Conservation (phyloP, 2,113 vertebrate species). For the Rallus limicola region DNA sequence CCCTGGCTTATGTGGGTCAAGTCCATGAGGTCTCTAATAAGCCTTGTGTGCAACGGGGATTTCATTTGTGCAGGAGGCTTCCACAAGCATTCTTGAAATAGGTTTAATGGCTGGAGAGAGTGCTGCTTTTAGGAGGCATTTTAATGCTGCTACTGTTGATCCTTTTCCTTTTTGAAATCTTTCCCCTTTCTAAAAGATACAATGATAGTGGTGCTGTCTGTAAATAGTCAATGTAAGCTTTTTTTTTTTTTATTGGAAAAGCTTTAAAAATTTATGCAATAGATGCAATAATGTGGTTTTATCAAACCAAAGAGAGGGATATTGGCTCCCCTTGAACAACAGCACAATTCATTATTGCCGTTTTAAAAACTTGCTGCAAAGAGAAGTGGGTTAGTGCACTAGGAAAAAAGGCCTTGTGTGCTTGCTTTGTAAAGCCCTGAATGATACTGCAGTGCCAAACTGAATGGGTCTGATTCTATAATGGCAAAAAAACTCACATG, state of each 20-base stretch:
- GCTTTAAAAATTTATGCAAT: not conserved
- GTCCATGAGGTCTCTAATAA: not conserved
- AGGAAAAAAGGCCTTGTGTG: not conserved
- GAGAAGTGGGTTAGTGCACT: not conserved
- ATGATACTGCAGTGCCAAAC: not conserved
- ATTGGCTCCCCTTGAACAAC: not conserved
- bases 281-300: not conserved
- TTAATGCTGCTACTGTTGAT: not conserved
- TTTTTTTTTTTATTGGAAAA: not conserved
- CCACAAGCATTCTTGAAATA: not conserved
- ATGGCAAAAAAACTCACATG: not conserved
- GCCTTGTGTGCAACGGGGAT: not conserved
- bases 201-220: not conserved
- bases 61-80: not conserved
- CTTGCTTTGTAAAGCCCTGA: not conserved
- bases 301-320: not conserved
- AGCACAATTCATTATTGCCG: accelerated
- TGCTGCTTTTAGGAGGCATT: not conserved
- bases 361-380: not conserved
- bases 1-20: not conserved
- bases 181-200: not conserved
- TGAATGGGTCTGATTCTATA: not conserved
- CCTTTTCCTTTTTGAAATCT: not conserved
- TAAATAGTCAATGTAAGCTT: not conserved
- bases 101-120: not conserved